Base-by-base conservation (phyloP, 1,140 invertebrate genomes). In the Anadara kagoshimensis region DNA sequence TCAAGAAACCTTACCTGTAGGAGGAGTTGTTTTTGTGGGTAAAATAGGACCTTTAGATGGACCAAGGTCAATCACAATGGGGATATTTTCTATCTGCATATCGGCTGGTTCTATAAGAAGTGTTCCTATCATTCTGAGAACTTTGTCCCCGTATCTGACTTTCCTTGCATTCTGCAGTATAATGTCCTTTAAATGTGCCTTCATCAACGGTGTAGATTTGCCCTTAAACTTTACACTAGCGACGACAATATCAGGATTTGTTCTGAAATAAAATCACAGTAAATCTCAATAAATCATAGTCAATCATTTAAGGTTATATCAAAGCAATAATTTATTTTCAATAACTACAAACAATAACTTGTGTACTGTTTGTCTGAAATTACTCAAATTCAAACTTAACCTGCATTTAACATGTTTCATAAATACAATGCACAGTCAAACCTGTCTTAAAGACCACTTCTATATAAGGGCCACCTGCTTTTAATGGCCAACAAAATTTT, bases 41-140 rank as follows among this genome's bases (percentile, higher is more conserved):
- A 29, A 16, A 14, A 75, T 66, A 20, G 68, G 29, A 16, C 43
- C 18, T 5, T 61, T 54, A 8, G 63, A 57, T 22, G 51, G 54
- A 22, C 63, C 73, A 0, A 75, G 49, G 22, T 70, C 58, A 5
- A 75, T 66, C 11, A 56, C 66, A 14, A 64, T 57, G 56, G 70
- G 65, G 0, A 75, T 41, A 0, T 67, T 44, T 24, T 75, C 73
- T 45, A 75, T 43, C 20, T 41, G 29, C 16, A 54, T 63, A n/a
- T 44, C 62, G 4, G 70, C 61, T 16, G 67, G 67, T 57, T 75
- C 73, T 51, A 75, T 75, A 1, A 75, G 47, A 53, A 75, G 63
- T 20, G 68, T 75, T 59, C 73, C 73, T 59, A 75, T 75, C 73
- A 75, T 75, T 20, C 68, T 43, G 1, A 66, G 57, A 43, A 70